Evolutionary conservation across 1,140 invertebrate genomes (phyloP).

Genomic region (Galleria mellonella): DNA sequence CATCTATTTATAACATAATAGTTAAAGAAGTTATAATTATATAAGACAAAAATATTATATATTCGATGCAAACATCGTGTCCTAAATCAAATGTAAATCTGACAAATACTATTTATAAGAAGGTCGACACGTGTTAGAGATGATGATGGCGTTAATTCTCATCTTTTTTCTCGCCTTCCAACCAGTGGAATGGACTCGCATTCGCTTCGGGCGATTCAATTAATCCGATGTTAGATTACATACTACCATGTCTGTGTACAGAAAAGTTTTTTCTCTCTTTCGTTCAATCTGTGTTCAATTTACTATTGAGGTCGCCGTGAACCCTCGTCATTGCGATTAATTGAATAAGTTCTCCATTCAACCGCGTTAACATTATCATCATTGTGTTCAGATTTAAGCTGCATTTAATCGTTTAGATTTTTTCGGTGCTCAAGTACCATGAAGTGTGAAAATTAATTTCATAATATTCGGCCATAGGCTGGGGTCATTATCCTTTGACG

Average conservation of each 20-base stretch:
- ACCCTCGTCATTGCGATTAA: constrained; percentile 25
- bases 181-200: constrained; percentile 18
- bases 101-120: background rate
- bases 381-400: background rate
- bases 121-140: constrained; percentile 4
- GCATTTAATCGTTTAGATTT: background rate
- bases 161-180: constrained; percentile 13
- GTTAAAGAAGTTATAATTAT: too few relatives aligned
- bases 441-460: constrained; percentile 23
- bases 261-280: constrained; percentile 14
- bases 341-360: constrained; percentile 13
- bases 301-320: constrained; percentile 13
- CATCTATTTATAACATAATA: too few relatives aligned
- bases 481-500: constrained; percentile 62
- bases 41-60: too few relatives aligned
- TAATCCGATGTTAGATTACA: constrained; percentile 38
- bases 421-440: background rate
- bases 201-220: constrained; percentile 37
- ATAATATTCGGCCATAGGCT: constrained; percentile 28
- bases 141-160: constrained; percentile 11
- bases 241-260: constrained; percentile 12
- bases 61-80: too few relatives aligned
- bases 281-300: constrained; percentile 17
- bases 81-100: too few relatives aligned
- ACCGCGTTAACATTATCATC: background rate